Base-by-base conservation (phyloP, 2,113 vertebrate species). In the Telmatochromis bifrenatus region DNA sequence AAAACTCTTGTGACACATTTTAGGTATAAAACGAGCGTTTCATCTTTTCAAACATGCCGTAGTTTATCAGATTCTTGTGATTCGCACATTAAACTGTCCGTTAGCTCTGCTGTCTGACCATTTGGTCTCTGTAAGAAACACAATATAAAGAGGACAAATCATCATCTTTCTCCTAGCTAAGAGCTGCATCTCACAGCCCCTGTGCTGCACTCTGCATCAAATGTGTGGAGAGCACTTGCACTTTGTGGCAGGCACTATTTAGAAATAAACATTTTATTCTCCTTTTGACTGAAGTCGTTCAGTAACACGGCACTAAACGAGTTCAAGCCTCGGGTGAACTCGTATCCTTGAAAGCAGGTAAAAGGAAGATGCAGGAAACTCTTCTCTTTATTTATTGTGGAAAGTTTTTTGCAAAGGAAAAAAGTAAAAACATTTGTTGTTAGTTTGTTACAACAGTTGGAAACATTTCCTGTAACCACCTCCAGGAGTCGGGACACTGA, bases 21-120 rank as follows among this genome's bases (percentile, higher is more conserved):
- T 0, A 15, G 68, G 14, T 45, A 45, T 73, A 26, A 73, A 73
- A 45, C 21, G 15, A 73, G 21, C 5, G 4, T 45, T 5, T 26
- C 21, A 17, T 15, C 21, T 73, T 73, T 45, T 0, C 0, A 73
- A 15, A 45, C 21, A 45, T 9, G 37, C 37, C 7, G 12, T 9
- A 42, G 14, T 75, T 28, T 45, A 28, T 75, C 6, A 17, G 4
- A 47, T 47, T 4, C 14, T 75, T 75, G 0, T 0, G 23, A 28
- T 75, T 47, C 1, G 1, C 21, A 73, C 21, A 73, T 15, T 15
- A 73, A 73, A 15, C 39, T 73, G 39, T 73, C 21, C 9, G 21
- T 73, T 11, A 17, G 37, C 13, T 7, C 68, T 73, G 68, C 39
- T 26, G 2, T 17, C 68, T 7, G 3, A 15, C 13, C 5, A 45